A percentile compares a stretch with the other conserved stretches of the same genome.
phyloP scores from a whole-genome alignment of 1,140 invertebrate genomes.

The Parasteatoda tepidariorum region DNA sequence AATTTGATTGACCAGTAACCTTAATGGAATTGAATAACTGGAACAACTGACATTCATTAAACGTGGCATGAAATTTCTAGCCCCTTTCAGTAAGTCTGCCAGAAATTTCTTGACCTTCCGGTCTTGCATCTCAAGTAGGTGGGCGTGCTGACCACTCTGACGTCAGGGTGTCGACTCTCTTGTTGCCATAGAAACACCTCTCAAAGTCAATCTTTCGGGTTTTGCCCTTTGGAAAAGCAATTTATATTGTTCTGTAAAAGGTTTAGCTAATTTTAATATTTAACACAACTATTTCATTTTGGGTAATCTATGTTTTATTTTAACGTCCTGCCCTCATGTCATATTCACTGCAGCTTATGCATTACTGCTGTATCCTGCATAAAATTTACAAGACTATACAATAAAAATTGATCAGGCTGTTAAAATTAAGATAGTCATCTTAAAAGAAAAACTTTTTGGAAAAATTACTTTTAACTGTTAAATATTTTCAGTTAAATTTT shows the following conservation, averaged over 20 bases:
- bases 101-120: conserved; percentile 29
- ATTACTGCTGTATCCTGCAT: too few relatives aligned
- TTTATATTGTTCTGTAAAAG: conserved; percentile 13
- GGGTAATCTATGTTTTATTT: not conserved
- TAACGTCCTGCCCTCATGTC: not conserved
- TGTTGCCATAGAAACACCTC: conserved; percentile 37
- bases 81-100: not conserved
- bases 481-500: too few relatives aligned
- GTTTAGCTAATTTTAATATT: conserved; percentile 34
- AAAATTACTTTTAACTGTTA: too few relatives aligned
- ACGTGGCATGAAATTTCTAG: not conserved
- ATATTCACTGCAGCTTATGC: too few relatives aligned
- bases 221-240: conserved; percentile 10
- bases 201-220: conserved; percentile 37
- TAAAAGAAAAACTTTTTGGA: too few relatives aligned
- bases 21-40: too few relatives aligned
- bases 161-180: conserved; percentile 39
- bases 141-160: conserved; percentile 47
- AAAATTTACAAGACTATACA: too few relatives aligned
- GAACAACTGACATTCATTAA: not conserved
- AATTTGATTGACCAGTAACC: too few relatives aligned
- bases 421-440: too few relatives aligned
- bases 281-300: conserved; percentile 15
- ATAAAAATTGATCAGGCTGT: too few relatives aligned
- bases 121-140: conserved; percentile 13